Evolutionary conservation across 2,113 vertebrate species (phyloP).

Genomic region (Carlito syrichta): DNA sequence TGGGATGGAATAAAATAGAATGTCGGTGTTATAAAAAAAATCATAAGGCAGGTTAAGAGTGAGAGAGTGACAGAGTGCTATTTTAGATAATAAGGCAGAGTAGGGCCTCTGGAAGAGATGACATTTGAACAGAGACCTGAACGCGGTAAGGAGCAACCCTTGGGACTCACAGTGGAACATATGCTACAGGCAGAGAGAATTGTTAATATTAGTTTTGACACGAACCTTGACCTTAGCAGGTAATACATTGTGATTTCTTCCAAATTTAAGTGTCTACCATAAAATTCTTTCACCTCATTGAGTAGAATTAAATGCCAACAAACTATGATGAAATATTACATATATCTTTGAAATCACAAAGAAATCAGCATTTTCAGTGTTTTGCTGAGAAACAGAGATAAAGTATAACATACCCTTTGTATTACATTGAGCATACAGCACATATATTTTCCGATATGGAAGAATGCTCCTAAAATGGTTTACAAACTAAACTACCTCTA

Average conservation of each 20-base stretch:
- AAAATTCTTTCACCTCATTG: neutral
- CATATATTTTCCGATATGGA: constrained; percentile 43
- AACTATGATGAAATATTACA: neutral
- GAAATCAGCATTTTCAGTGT: neutral
- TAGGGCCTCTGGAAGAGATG: neutral
- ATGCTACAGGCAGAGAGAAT: neutral
- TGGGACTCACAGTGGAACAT: neutral
- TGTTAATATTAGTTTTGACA: neutral
- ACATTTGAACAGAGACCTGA: neutral
- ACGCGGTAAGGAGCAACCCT: neutral
- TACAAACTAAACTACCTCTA: constrained; percentile 18
- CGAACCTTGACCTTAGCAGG: neutral
- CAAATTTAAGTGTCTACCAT: neutral
- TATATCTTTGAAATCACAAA: neutral
- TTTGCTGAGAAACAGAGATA: neutral
- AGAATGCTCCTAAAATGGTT: constrained; percentile 60
- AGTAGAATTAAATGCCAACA: neutral
- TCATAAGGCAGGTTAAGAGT: neutral
- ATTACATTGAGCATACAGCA: constrained; percentile 30
- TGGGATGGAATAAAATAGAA: neutral
- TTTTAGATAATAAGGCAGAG: neutral
- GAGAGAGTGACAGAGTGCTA: neutral
- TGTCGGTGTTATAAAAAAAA: neutral
- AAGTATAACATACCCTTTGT: neutral
- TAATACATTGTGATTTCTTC: neutral